Evolutionary conservation across 2,113 vertebrate genomes (phyloP), one percentile per base, ranked within the genome.

Genomic region (Laterallus jamaicensis): DNA sequence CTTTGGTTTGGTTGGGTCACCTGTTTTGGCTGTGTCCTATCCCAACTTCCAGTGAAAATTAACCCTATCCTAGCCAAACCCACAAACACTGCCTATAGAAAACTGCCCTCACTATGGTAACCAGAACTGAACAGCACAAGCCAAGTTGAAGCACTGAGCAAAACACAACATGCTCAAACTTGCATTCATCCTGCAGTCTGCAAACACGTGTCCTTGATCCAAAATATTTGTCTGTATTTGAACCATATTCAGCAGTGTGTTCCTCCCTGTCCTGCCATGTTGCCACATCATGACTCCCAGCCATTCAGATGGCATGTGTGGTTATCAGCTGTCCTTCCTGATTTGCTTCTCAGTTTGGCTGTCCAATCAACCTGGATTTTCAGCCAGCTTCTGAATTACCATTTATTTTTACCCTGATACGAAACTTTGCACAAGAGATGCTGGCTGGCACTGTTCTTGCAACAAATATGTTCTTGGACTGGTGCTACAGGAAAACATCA

Each of bases 401-500:
- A 32, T 71, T 95, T 94, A 89, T 91, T 97, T 96, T 93, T 92
- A 82, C 22, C 21, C 63, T 55, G 59, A 58, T 32, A 80, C 0
- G 1, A 73, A 91, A 86, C 37, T 63, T 67, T 13, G 26, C n/a
- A 74, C 63, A 91, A 56, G 76, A 70, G 55, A 73, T 52, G 35
- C 47, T 83, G 71, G 71, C 40, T 83, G 71, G 71, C 40, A 39
- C 20, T 86, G 29, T 32, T 25, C 31, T 88, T 81, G n/a, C 35
- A 77, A 87, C 37, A 80, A 63, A 50, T 63, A 42, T 1, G 18
- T 20, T 74, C 58, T 66, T 83, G 75, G 17, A 80, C 15, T 39
- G 35, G 29, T 15, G 17, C 19, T 90, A 52, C 13, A 47, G 31
- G 63, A 84, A 91, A 92, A 73, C 25, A 67, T 5, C 39, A 64